Evolutionary conservation across 2,113 vertebrate genomes (phyloP), one percentile per base, ranked within the genome.

Genomic region (Pycnonotus jocosus): DNA sequence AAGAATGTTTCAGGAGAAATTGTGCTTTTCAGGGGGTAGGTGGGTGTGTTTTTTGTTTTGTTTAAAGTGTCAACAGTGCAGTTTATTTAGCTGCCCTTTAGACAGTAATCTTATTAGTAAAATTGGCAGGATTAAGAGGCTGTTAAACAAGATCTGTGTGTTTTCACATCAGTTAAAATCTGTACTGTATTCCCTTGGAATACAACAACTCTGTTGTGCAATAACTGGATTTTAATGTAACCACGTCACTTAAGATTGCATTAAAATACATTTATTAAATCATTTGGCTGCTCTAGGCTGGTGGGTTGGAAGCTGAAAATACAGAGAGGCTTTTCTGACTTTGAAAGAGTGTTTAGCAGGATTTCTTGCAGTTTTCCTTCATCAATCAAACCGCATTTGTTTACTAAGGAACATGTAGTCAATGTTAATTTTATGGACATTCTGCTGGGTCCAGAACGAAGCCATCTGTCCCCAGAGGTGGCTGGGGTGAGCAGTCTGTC

Each of bases 331-430:
- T 97, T 96, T 96, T 97, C 96, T 98, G 97, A 97, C 87, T 96
- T 96, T 97, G 97, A 97, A 98, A 98, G 96, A 96, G 93, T 97
- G 94, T 97, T 98, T 98, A 92, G 94, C 96, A 97, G 97, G 95
- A 92, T 97, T 98, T 98, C 98, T 97, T 97, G 97, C 96, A 97
- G 94, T 98, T 98, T 98, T 98, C 98, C 98, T 98, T 98, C 98
- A 98, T 99, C 98, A 98, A 98, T 98, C 98, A 98, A 97, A 93
- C 80, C 11, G 21, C 90, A 92, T 98, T 98, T 99, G 98, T 98
- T 99, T 98, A 98, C 98, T 94, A 95, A 98, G 98, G 97, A 99
- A 98, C 97, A 96, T 97, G 97, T 95, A 98, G 98, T 98, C 97
- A 98, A 97, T 98, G 98, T 98, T 98, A 98, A 99, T 98, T 98